Evolutionary conservation across 1,140 invertebrate genomes (phyloP), one percentile per base, ranked within the genome.

Genomic region (Reticulitermes speratus): DNA sequence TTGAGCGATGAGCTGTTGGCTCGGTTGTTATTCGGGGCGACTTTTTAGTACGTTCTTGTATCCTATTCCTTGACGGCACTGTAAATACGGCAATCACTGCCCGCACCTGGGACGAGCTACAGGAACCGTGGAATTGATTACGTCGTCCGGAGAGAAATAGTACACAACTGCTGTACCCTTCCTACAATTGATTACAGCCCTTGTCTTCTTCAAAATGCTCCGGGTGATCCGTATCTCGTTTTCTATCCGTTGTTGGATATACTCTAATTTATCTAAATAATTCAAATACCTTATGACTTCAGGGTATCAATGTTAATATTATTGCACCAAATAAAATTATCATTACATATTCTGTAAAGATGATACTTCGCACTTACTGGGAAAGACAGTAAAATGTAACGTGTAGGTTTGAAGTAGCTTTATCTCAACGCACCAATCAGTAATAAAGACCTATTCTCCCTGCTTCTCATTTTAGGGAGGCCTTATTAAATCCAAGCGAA

Each of bases 21-120:
- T 75, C 65, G 65, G 65, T 75, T 75, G 30, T 75, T 75, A 75
- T 75, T 75, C 25, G 65, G 65, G 65, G 65, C n/a, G 65, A 75
- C 65, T 75, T 75, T 75, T 75, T 75, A 75, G n/a, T 5, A 6
- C 65, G 65, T 75, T 30, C 65, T 75, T 25, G 65, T n/a, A 75
- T 75, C 65, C 65, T 14, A 30, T 75, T 75, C 65, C n/a, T 30
- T 75, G 65, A 75, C 25, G n/a, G 65, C 7, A 75, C 65, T 30
- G n/a, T 75, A 75, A 75, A 75, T 75, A 75, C 65, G 65, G 25
- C 65, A 75, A 75, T 75, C 65, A 75, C 65, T 75, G 65, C 65
- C n/a, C 65, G 65, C 65, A 75, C 65, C 65, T 75, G 65, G 65
- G n/a, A 25, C 65, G 65, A 75, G 3, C 59, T 75, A 25, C 0